phyloP scores from a whole-genome alignment of 2,888 invertebrate species.

The Tipula lateralis region DNA sequence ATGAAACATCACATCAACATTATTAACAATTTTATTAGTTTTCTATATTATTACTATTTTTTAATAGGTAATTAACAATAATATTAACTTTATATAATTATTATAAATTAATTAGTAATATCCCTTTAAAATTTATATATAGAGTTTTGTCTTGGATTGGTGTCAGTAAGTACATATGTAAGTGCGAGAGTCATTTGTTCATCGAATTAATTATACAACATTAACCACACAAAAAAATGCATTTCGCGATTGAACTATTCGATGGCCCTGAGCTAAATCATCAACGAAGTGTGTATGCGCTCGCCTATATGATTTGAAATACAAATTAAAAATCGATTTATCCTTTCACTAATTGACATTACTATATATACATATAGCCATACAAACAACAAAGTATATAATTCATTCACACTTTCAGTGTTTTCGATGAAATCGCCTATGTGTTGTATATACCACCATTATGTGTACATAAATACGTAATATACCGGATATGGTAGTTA shows the following conservation, averaged over 20 bases:
- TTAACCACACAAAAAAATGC: background rate
- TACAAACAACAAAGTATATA: too few species aligned
- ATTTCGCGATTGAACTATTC: conserved; percentile 16
- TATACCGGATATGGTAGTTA: background rate
- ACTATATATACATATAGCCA: too few species aligned
- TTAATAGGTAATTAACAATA: background rate
- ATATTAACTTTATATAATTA: background rate
- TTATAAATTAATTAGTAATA: background rate
- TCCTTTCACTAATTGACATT: background rate
- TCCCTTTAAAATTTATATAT: too few species aligned
- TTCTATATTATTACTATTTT: background rate
- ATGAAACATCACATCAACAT: background rate
- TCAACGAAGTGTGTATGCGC: background rate
- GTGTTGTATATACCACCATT: background rate
- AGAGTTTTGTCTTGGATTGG: background rate
- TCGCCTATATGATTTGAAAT: background rate
- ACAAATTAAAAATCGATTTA: background rate
- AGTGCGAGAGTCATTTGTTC: background rate
- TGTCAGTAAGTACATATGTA: background rate
- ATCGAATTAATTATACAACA: background rate
- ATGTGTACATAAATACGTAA: background rate
- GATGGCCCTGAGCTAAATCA: background rate
- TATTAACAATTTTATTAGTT: background rate
- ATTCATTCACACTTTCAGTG: background rate
- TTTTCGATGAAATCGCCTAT: background rate